phyloP scores from a whole-genome alignment of 2,888 invertebrate species.

The Chesias legatella region DNA sequence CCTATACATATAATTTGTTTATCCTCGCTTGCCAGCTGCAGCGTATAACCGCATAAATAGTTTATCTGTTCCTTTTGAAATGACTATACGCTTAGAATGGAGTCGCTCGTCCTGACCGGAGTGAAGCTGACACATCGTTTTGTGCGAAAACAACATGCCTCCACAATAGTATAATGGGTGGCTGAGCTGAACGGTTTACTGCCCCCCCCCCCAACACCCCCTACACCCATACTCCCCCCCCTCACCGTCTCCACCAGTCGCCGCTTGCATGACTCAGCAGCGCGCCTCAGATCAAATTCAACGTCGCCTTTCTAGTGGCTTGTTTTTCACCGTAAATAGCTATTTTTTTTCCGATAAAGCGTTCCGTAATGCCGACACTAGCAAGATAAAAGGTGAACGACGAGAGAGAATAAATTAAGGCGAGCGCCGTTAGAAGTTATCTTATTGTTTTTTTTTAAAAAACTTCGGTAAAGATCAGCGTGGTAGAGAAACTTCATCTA shows the following conservation, averaged over 20 bases:
- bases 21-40: slow-evolving; percentile 12
- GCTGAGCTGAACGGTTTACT: slow-evolving; percentile 63
- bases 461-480: slow-evolving; percentile 39
- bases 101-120: slow-evolving; percentile 39
- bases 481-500: slow-evolving; percentile 31
- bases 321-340: slow-evolving; percentile 63
- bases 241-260: slow-evolving; percentile 37
- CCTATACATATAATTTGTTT: too few species aligned
- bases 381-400: slow-evolving; percentile 52
- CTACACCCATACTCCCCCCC: too few species aligned
- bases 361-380: slow-evolving; percentile 55
- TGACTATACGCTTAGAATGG: slow-evolving; percentile 24
- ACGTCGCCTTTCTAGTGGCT: slow-evolving; percentile 61
- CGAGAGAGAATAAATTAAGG: slow-evolving; percentile 42
- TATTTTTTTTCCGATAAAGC: slow-evolving; percentile 59
- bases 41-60: slow-evolving; percentile 46
- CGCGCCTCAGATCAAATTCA: slow-evolving; percentile 70
- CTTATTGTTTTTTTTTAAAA: slow-evolving; percentile 50
- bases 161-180: slow-evolving; percentile 71
- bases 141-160: slow-evolving; percentile 72
- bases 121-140: slow-evolving; percentile 66
- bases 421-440: slow-evolving; percentile 30
- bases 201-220: slow-evolving; percentile 38
- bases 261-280: slow-evolving; percentile 71
- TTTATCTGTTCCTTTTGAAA: slow-evolving; percentile 44